Conservation (phyloP, 2,888 invertebrate genomes). For the Gasteruption jaculator region DNA sequence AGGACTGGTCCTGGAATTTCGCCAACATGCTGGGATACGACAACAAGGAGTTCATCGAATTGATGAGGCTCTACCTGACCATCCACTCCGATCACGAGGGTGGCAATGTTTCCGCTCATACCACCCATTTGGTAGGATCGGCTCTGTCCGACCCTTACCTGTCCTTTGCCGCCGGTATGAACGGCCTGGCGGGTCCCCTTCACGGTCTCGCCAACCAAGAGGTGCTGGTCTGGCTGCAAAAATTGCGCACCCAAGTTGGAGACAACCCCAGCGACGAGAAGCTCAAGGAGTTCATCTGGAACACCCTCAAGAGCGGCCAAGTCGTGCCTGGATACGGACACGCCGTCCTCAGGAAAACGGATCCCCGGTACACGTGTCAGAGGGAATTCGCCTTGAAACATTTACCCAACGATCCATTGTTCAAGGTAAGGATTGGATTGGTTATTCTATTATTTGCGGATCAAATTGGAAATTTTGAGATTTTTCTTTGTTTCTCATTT, state of each 20-base stretch:
- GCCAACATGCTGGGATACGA: conserved; percentile 88
- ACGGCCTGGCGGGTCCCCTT: conserved; percentile 91
- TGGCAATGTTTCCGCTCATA: conserved; percentile 94
- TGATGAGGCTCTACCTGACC: conserved; percentile 89
- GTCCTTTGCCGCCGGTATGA: conserved; percentile 88
- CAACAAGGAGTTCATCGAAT: conserved; percentile 77
- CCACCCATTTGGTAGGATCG: conserved; percentile 89
- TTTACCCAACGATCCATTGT: conserved; percentile 85
- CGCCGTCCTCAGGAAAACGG: conserved; percentile 92
- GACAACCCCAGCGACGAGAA: conserved; percentile 84
- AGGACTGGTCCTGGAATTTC: conserved; percentile 94
- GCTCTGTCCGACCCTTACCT: conserved; percentile 93
- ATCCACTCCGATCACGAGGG: conserved; percentile 94
- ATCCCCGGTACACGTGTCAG: conserved; percentile 88
- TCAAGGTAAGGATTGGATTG: conserved; percentile 59
- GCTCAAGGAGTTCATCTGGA: conserved; percentile 96
- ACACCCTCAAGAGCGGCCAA: conserved; percentile 90
- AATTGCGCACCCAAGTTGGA: conserved; percentile 81
- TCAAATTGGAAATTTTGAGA: not conserved
- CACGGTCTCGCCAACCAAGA: conserved; percentile 96
- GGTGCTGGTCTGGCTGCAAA: conserved; percentile 86
- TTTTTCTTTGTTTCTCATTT: not conserved
- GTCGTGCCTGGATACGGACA: conserved; percentile 98
- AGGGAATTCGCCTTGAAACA: conserved; percentile 92
- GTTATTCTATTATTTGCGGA: not conserved